Conservation (phyloP, 2,797 vertebrate species). For the Labroides dimidiatus region DNA sequence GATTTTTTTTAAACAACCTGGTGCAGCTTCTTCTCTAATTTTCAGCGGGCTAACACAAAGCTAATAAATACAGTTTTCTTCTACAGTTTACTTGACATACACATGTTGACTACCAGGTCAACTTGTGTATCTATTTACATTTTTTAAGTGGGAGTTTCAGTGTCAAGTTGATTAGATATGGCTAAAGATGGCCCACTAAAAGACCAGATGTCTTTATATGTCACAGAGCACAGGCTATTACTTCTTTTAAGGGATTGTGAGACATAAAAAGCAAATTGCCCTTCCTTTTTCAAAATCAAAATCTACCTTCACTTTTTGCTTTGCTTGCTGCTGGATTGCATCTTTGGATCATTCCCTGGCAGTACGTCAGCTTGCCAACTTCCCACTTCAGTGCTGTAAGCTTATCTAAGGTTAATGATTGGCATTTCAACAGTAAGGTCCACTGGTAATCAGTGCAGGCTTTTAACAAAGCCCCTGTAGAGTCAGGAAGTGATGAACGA, state of each 20-base stretch:
- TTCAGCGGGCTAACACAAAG: too few species aligned
- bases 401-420: slow-evolving; percentile 42
- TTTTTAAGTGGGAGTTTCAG: not conserved
- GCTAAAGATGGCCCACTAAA: not conserved
- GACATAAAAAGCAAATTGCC: slow-evolving; percentile 20
- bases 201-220: not conserved
- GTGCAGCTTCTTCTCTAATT: too few species aligned
- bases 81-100: too few species aligned
- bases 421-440: slow-evolving; percentile 50
- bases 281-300: slow-evolving; percentile 12
- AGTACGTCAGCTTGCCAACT: slow-evolving; percentile 8
- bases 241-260: not conserved
- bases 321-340: slow-evolving; percentile 6
- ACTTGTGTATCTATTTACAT: too few species aligned
- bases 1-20: too few species aligned
- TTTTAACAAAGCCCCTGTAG: slow-evolving; percentile 63
- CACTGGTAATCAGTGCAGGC: slow-evolving; percentile 49
- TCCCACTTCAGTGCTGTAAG: slow-evolving; percentile 14
- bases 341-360: slow-evolving; percentile 21
- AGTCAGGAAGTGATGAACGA: slow-evolving; percentile 68
- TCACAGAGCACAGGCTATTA: not conserved
- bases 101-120: too few species aligned
- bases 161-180: not conserved
- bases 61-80: too few species aligned
- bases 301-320: slow-evolving; percentile 18